Conservation (phyloP, 2,888 invertebrate species). For the Ditula angustiorana region DNA sequence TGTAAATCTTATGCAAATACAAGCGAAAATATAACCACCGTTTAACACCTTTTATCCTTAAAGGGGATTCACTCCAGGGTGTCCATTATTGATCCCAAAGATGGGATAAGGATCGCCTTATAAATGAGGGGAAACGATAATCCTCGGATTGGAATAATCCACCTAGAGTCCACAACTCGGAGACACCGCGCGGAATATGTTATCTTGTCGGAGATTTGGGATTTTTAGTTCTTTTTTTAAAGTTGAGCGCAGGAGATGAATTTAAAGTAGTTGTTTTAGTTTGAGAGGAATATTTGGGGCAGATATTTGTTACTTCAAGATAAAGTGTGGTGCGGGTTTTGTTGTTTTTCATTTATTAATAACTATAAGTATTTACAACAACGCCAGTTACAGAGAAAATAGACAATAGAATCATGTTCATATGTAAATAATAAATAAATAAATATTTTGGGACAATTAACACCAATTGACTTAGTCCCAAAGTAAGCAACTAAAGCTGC, state of each 20-base stretch:
- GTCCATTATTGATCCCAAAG: slow-evolving; percentile 34
- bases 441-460: too few relatives aligned
- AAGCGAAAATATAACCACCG: slow-evolving; percentile 21
- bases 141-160: slow-evolving; percentile 36
- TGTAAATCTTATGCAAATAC: slow-evolving; percentile 16
- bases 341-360: too few relatives aligned
- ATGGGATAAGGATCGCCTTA: slow-evolving; percentile 39
- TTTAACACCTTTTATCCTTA: slow-evolving; percentile 35
- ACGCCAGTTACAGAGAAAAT: too few relatives aligned
- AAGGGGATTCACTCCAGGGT: slow-evolving; percentile 12
- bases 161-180: slow-evolving; percentile 29
- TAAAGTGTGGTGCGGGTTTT: too few relatives aligned
- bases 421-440: too few relatives aligned
- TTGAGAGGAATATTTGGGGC: slow-evolving; percentile 6
- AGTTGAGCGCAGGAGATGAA: not conserved
- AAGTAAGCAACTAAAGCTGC: too few relatives aligned
- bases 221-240: slow-evolving; percentile 21
- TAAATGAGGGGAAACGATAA: slow-evolving; percentile 37
- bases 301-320: too few relatives aligned
- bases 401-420: too few relatives aligned
- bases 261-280: slow-evolving; percentile 6
- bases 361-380: too few relatives aligned
- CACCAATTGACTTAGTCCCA: too few relatives aligned
- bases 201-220: slow-evolving; percentile 24
- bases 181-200: slow-evolving; percentile 33